Conservation (phyloP, 2,797 vertebrate species). For the Rhabdophis nuchalis region DNA sequence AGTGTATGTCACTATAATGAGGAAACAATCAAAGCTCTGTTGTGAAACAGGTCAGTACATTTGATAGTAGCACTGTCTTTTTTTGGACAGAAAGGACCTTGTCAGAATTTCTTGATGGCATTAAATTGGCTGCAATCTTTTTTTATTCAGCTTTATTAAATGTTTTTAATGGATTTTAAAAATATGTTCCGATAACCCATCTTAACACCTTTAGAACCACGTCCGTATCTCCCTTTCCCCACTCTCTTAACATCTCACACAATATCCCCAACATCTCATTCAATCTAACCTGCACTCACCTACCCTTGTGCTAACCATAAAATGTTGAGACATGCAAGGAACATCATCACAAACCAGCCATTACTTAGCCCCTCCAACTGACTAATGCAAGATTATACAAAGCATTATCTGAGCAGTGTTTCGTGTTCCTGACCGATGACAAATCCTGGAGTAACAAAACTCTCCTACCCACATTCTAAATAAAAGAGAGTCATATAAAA, state of each 20-base stretch:
- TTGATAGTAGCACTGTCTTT: not conserved
- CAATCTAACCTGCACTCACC: not conserved
- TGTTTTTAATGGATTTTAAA: not conserved
- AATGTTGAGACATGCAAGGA: not conserved
- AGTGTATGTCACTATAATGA: constrained; percentile 21
- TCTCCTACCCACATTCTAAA: not conserved
- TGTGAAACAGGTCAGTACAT: constrained; percentile 16
- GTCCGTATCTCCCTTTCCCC: not conserved
- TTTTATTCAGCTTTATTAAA: not conserved
- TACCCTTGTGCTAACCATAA: not conserved
- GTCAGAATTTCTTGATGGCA: not conserved
- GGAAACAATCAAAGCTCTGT: constrained; percentile 49
- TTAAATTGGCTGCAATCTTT: not conserved
- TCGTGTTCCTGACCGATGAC: not conserved
- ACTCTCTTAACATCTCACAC: not conserved
- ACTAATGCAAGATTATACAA: not conserved
- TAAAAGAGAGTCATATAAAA: not conserved
- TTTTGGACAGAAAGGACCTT: not conserved
- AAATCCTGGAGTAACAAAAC: not conserved
- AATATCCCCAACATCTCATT: not conserved
- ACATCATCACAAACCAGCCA: not conserved
- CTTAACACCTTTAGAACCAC: not conserved
- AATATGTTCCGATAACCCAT: not conserved
- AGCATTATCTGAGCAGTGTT: not conserved
- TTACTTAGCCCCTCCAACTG: not conserved